A percentile compares a stretch with the other conserved stretches of the same genome.
Conservation (phyloP, 2,888 invertebrate genomes). For the Acleris literana region DNA sequence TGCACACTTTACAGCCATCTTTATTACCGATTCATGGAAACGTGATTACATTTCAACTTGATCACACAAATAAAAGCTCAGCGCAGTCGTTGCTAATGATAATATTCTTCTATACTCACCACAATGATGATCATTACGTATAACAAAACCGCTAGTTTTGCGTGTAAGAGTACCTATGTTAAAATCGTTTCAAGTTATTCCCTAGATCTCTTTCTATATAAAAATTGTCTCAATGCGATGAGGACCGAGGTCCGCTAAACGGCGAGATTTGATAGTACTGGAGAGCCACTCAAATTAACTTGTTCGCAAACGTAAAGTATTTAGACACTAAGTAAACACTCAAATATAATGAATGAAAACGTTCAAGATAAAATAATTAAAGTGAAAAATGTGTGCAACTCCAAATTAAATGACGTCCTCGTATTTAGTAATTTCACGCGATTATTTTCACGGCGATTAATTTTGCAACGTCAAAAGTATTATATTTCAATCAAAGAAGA, state of each 20-base stretch:
- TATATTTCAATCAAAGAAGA: not conserved
- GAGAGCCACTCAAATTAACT: no score
- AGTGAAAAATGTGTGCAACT: no score
- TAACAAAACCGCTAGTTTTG: slow-evolving; percentile 5
- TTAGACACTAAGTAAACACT: no score
- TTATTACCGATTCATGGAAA: slow-evolving; percentile 18
- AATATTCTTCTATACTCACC: slow-evolving; percentile 16
- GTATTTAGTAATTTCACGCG: no score
- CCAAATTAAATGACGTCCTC: no score
- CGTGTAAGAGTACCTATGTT: slow-evolving; percentile 1
- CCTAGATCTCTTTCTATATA: not conserved
- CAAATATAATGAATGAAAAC: no score
- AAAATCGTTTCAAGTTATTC: not conserved
- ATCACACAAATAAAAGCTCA: slow-evolving; percentile 18
- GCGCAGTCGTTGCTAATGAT: slow-evolving; percentile 10
- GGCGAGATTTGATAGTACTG: no score
- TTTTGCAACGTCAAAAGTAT: not conserved
- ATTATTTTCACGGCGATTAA: no score
- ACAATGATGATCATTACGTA: slow-evolving; percentile 15
- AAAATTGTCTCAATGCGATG: no score
- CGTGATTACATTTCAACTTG: slow-evolving; percentile 14
- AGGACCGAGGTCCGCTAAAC: no score
- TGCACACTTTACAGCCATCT: slow-evolving; percentile 10
- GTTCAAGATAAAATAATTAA: no score
- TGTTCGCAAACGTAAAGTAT: no score